phyloP scores from a whole-genome alignment of 2,888 invertebrate species.

The Drosophila borborema region DNA sequence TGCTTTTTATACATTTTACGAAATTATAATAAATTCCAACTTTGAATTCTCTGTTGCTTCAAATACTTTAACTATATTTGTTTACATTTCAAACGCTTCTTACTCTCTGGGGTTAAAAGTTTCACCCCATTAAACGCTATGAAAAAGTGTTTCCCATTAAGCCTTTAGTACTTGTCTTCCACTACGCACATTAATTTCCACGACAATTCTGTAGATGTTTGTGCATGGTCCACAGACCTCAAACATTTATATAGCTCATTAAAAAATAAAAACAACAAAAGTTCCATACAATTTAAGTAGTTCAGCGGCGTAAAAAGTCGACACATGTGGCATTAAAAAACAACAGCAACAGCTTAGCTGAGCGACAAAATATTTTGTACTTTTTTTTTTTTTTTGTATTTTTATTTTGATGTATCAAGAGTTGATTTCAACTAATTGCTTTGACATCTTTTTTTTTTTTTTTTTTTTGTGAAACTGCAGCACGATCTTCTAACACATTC shows the following conservation, averaged over 20 bases:
- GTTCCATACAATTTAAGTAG: constrained; percentile 62
- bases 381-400: not conserved
- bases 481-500: constrained; percentile 12
- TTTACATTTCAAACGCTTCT: constrained; percentile 1
- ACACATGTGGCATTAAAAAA: constrained; percentile 66
- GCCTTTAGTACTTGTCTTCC: constrained; percentile 22
- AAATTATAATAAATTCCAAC: not conserved
- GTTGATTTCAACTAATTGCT: constrained; percentile 68
- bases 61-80: not conserved
- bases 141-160: constrained; percentile 31
- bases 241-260: constrained; percentile 70
- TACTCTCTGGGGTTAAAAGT: constrained; percentile 8
- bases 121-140: constrained; percentile 11
- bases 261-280: constrained; percentile 28
- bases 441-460: constrained; percentile 46
- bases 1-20: not conserved
- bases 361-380: constrained; percentile 18
- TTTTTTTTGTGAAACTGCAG: constrained; percentile 1
- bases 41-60: no score
- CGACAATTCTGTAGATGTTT: constrained; percentile 43
- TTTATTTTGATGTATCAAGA: constrained; percentile 43
- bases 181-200: constrained; percentile 32
- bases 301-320: constrained; percentile 56
- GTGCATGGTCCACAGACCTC: constrained; percentile 29
- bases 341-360: constrained; percentile 20